These are phyloP conservation scores for Scomber scombrus DNA, from an alignment of 2,113 vertebrate genomes.

Conservation along the genomic window DNA sequence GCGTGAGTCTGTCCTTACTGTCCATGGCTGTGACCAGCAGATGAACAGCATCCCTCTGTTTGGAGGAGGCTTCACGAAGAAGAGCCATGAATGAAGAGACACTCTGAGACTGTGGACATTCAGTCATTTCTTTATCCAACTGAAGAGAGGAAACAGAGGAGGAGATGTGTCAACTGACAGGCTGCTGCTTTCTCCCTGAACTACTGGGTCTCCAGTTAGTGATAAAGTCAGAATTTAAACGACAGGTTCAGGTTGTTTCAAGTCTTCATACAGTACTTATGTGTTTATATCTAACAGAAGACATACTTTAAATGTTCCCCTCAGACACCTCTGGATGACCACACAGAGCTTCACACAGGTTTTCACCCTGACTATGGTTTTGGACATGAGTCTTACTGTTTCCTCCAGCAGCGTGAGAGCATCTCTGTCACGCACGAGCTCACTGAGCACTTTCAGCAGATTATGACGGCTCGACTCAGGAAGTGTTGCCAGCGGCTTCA, in stretches of 20 bases:
- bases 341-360: not conserved
- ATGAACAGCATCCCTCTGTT: not conserved
- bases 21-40: constrained; percentile 8
- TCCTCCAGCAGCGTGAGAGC: no score
- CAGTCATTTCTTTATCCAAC: not conserved
- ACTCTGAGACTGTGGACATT: not conserved
- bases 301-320: no score
- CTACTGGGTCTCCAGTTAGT: no score
- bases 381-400: not conserved
- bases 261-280: no score
- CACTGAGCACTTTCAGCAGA: no score
- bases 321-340: no score
- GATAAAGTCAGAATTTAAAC: no score
- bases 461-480: not conserved
- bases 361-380: not conserved
- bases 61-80: not conserved
- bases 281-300: no score
- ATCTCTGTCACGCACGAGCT: no score
- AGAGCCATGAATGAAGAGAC: constrained; percentile 10
- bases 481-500: not conserved
- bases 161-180: no score
- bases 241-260: no score
- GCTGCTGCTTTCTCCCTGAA: no score
- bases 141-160: not conserved
- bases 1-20: not conserved